phyloP scores from a whole-genome alignment of 2,797 vertebrate genomes.

The Eptatretus atami region DNA sequence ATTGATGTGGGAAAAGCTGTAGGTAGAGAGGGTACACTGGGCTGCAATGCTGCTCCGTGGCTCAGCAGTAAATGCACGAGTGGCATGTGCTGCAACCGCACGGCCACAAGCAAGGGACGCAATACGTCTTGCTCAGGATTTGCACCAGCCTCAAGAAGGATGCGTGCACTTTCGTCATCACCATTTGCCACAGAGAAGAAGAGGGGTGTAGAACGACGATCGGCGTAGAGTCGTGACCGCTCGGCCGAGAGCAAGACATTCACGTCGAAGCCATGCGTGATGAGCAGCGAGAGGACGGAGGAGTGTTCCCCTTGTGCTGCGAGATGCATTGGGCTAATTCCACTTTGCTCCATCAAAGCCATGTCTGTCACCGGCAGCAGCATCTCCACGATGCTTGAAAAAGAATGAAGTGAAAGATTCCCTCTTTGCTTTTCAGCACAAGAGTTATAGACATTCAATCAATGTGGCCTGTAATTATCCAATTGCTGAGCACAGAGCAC shows the following conservation, averaged over 20 bases:
- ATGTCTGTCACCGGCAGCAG: slow-evolving; percentile 46
- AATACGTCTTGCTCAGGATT: slow-evolving; percentile 50
- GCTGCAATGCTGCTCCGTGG: slow-evolving; percentile 44
- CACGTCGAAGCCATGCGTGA: slow-evolving; percentile 36
- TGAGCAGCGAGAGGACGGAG: slow-evolving; percentile 30
- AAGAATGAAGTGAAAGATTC: background rate
- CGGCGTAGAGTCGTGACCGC: slow-evolving; percentile 35
- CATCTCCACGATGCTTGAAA: slow-evolving; percentile 37
- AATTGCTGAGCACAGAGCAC: too few species aligned
- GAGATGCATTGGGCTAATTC: slow-evolving; percentile 68
- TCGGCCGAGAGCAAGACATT: slow-evolving; percentile 34
- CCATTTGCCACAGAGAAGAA: slow-evolving; percentile 54
- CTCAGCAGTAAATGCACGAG: slow-evolving; percentile 36
- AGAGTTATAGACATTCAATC: too few species aligned
- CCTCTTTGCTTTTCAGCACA: too few species aligned
- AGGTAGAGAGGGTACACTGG: slow-evolving; percentile 34
- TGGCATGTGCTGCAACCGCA: slow-evolving; percentile 30
- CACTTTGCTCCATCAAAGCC: slow-evolving; percentile 30
- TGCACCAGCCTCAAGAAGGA: slow-evolving; percentile 41
- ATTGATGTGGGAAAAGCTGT: slow-evolving; percentile 52
- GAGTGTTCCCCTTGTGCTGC: slow-evolving; percentile 45
- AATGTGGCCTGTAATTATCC: too few species aligned
- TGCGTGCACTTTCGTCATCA: slow-evolving; percentile 24
- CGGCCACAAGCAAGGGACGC: slow-evolving; percentile 42
- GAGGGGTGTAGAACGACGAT: slow-evolving; percentile 37